Conservation (phyloP, 2,888 invertebrate species). For the Petrophora chlorosata region DNA sequence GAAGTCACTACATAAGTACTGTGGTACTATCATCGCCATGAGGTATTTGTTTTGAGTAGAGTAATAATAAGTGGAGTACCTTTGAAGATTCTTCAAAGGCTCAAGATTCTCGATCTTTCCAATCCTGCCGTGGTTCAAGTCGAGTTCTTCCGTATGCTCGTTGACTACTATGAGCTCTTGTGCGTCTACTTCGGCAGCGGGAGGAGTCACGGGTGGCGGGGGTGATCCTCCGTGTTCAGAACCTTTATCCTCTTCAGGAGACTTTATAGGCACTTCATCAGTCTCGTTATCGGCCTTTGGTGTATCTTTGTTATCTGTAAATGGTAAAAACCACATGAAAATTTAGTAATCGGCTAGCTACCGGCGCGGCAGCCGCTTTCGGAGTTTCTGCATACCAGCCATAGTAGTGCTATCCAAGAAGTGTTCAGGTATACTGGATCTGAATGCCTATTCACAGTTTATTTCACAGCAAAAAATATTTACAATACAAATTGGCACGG, state of each 20-base stretch:
- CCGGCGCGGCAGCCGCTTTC: too few species aligned
- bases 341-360: too few species aligned
- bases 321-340: constrained; percentile 4
- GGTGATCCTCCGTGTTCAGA: constrained; percentile 36
- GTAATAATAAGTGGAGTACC: too few species aligned
- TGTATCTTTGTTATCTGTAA: constrained; percentile 53
- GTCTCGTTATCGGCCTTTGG: constrained; percentile 46
- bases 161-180: constrained; percentile 87
- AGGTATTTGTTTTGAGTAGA: too few species aligned
- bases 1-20: too few species aligned
- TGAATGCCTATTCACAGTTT: background rate
- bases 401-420: background rate
- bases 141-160: constrained; percentile 88
- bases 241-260: constrained; percentile 28
- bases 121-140: constrained; percentile 95
- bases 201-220: constrained; percentile 59
- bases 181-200: constrained; percentile 62
- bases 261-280: constrained; percentile 33
- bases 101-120: constrained; percentile 93
- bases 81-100: constrained; percentile 88
- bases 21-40: too few species aligned
- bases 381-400: constrained; percentile 28
- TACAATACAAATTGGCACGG: too few species aligned
- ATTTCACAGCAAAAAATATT: background rate
- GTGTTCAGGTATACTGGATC: background rate